phyloP scores from a whole-genome alignment of 2,888 invertebrate species.

The Neoitamus cyanurus region DNA sequence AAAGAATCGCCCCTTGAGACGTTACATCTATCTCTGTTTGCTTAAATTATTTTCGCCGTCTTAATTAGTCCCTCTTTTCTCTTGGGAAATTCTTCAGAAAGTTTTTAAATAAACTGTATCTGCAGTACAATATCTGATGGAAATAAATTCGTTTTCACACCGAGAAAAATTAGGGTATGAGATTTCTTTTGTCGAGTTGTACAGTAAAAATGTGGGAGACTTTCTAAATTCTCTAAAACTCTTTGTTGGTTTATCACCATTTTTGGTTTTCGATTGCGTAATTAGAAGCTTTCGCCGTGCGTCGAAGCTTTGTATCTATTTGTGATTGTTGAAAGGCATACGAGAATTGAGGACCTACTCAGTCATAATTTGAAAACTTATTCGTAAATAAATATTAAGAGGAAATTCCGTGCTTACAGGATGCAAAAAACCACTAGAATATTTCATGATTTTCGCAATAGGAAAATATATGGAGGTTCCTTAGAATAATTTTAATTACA shows the following conservation, averaged over 20 bases:
- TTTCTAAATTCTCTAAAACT: background rate
- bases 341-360: no score
- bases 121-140: background rate
- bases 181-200: background rate
- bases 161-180: background rate
- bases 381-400: no score
- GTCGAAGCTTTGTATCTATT: no score
- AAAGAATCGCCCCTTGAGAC: background rate
- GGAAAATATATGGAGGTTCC: no score
- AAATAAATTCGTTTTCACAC: background rate
- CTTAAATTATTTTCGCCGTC: background rate
- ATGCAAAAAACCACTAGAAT: no score
- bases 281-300: no score
- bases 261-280: background rate
- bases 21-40: background rate
- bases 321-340: no score
- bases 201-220: background rate
- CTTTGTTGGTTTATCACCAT: background rate
- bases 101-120: background rate
- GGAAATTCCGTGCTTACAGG: no score
- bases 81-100: background rate
- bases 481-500: no score
- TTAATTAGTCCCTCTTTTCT: background rate
- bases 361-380: no score
- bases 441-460: no score